phyloP scores from a whole-genome alignment of 2,888 invertebrate species.

The Epinotia brunnichana region DNA sequence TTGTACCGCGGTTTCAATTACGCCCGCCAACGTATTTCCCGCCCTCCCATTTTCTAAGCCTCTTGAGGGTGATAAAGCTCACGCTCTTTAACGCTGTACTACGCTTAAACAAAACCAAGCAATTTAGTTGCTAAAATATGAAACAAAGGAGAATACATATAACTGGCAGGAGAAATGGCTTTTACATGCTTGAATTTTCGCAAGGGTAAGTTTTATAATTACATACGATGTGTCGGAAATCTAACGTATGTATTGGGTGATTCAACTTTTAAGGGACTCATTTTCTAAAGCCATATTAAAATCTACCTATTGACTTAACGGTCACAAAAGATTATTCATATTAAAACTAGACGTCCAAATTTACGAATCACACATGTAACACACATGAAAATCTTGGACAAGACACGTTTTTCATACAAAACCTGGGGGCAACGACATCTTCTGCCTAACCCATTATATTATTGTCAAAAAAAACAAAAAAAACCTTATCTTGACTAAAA shows the following conservation, averaged over 20 bases:
- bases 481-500: too few relatives aligned
- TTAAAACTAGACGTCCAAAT: too few relatives aligned
- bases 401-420: too few relatives aligned
- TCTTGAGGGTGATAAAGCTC: slow-evolving; percentile 43
- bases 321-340: too few relatives aligned
- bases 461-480: too few relatives aligned
- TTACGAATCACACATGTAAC: too few relatives aligned
- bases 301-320: too few relatives aligned
- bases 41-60: slow-evolving; percentile 43
- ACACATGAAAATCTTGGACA: too few relatives aligned
- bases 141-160: slow-evolving; percentile 40
- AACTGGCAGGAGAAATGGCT: slow-evolving; percentile 28
- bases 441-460: too few relatives aligned
- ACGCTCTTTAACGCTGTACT: slow-evolving; percentile 42
- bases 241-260: neutral
- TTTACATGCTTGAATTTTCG: slow-evolving; percentile 18
- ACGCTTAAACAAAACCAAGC: slow-evolving; percentile 43
- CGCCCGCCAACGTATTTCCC: slow-evolving; percentile 38
- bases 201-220: slow-evolving; percentile 12
- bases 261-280: too few relatives aligned
- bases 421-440: too few relatives aligned
- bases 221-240: neutral
- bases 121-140: slow-evolving; percentile 43
- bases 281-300: too few relatives aligned
- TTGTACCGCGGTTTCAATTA: slow-evolving; percentile 44